Conservation (phyloP, 2,113 vertebrate species). For the Melierax canorus region DNA sequence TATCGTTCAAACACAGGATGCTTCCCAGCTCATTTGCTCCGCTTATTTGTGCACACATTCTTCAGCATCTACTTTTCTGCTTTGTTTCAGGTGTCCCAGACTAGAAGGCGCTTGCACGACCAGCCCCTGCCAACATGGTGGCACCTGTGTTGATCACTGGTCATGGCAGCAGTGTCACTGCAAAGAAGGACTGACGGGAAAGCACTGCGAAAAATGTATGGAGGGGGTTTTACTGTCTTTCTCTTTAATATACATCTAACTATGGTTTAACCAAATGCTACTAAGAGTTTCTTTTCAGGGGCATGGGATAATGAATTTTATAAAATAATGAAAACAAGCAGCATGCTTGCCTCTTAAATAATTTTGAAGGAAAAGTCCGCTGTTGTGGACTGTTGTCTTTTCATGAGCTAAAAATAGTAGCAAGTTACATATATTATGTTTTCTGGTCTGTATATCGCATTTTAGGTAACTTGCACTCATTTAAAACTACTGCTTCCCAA, state of each 20-base stretch:
- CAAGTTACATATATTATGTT: not conserved
- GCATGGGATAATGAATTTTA: not conserved
- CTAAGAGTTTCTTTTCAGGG: not conserved
- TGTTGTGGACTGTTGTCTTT: not conserved
- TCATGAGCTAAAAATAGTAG: not conserved
- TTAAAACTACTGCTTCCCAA: not conserved
- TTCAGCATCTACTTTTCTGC: not conserved
- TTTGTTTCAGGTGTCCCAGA: slow-evolving; percentile 86
- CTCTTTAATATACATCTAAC: not conserved
- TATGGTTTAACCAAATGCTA: not conserved
- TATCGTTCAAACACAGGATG: not conserved
- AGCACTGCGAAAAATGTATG: slow-evolving; percentile 94
- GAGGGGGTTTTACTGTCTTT: not conserved
- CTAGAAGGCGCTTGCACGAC: slow-evolving; percentile 86
- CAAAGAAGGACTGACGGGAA: slow-evolving; percentile 87
- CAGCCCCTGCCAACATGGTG: slow-evolving; percentile 89
- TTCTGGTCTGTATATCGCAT: not conserved
- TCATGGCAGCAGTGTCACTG: slow-evolving; percentile 95
- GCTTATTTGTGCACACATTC: rapidly evolving
- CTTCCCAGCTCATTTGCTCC: not conserved
- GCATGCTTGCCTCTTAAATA: not conserved
- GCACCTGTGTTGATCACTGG: slow-evolving; percentile 91
- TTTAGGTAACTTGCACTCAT: not conserved
- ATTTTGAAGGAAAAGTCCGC: not conserved
- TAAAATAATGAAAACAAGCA: not conserved